Conservation (phyloP, 2,113 vertebrate species). For the Colossoma macropomum region DNA sequence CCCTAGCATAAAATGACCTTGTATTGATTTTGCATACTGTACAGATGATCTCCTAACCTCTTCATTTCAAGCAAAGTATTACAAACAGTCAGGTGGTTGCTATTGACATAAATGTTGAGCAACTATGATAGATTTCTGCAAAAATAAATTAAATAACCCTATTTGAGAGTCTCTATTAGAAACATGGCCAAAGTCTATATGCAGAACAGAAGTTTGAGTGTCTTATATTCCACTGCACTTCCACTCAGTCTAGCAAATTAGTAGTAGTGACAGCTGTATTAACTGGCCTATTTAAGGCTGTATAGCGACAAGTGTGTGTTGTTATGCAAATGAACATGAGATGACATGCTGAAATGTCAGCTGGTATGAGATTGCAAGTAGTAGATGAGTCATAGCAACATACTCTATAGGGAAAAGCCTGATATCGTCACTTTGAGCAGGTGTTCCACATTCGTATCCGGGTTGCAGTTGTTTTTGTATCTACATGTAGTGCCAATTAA, state of each 20-base stretch:
- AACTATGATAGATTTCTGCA: no score
- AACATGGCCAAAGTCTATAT: no score
- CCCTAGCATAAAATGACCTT: no score
- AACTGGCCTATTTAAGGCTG: not conserved
- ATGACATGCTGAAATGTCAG: not conserved
- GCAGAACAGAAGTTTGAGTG: not conserved
- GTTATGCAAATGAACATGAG: not conserved
- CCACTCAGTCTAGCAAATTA: not conserved
- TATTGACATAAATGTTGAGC: no score
- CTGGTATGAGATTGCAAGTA: not conserved
- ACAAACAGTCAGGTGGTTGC: no score
- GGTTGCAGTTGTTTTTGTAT: not conserved
- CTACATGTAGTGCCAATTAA: not conserved
- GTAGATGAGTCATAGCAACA: conserved; percentile 15
- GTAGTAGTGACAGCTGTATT: not conserved
- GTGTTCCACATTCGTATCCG: not conserved
- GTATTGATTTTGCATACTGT: no score
- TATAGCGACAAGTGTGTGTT: not conserved
- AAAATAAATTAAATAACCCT: no score
- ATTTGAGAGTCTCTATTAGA: no score
- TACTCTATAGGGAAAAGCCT: not conserved
- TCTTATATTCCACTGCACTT: not conserved
- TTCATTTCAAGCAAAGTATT: no score
- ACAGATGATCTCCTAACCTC: no score
- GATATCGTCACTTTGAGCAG: not conserved